A percentile compares a stretch with the other conserved stretches of the same genome.
Conservation (phyloP, 2,113 vertebrate species). For the Oceanites oceanicus region DNA sequence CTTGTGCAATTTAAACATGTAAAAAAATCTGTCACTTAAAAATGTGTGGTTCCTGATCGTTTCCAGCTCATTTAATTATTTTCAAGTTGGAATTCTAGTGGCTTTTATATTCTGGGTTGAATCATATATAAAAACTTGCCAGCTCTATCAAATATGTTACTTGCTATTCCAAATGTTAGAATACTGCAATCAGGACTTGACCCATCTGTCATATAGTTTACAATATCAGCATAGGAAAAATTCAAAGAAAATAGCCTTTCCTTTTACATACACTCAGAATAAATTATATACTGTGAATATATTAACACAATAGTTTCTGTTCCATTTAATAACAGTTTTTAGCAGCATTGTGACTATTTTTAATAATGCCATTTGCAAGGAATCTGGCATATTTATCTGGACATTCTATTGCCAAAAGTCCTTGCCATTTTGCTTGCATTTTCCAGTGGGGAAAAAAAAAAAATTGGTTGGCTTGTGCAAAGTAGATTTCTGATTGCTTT, state of each 20-base stretch:
- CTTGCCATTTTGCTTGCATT: constrained; percentile 74
- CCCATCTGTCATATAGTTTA: constrained; percentile 87
- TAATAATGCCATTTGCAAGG: constrained; percentile 64
- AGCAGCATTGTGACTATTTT: constrained; percentile 61
- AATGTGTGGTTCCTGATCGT: constrained; percentile 85
- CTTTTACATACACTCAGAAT: constrained; percentile 58
- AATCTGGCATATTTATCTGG: constrained; percentile 68
- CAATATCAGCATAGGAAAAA: constrained; percentile 78
- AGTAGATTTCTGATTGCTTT: constrained; percentile 63
- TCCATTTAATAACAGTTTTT: constrained; percentile 66
- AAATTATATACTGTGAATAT: constrained; percentile 49
- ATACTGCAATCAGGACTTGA: constrained; percentile 84
- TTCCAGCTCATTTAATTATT: constrained; percentile 88
- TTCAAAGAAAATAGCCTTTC: constrained; percentile 76
- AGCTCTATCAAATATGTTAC: constrained; percentile 89
- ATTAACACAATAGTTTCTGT: constrained; percentile 51
- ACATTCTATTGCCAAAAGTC: constrained; percentile 72
- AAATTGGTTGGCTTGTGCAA: constrained; percentile 57
- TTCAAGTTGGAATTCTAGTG: constrained; percentile 83
- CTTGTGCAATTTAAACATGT: constrained; percentile 85
- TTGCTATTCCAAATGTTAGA: constrained; percentile 88
- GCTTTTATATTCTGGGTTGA: constrained; percentile 87
- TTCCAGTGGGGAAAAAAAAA: constrained; percentile 32
- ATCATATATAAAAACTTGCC: constrained; percentile 87
- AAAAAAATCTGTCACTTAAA: constrained; percentile 82